phyloP scores from a whole-genome alignment of 2,797 vertebrate genomes.

The Tolypeutes matacus region DNA sequence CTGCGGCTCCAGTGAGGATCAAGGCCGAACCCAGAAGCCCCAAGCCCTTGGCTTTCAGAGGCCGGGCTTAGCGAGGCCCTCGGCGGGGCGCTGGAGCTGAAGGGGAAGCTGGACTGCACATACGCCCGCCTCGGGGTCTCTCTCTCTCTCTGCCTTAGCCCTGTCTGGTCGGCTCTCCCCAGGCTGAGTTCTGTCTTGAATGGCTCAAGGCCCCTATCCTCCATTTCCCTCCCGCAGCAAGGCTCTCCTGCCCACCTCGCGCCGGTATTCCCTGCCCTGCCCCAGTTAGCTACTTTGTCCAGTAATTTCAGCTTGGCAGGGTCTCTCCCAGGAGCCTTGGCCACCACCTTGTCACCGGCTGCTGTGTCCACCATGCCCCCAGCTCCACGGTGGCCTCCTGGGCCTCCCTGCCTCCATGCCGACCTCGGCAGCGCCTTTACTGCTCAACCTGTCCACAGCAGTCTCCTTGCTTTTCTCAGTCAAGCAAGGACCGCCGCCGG shows the following conservation, averaged over 20 bases:
- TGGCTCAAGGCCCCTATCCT: conserved; percentile 85
- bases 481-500: conserved; percentile 89
- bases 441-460: conserved; percentile 93
- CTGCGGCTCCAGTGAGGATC: conserved; percentile 82
- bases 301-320: conserved; percentile 89
- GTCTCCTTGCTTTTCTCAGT: conserved; percentile 93
- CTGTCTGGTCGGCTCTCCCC: conserved; percentile 91
- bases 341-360: conserved; percentile 86
- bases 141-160: conserved; percentile 91
- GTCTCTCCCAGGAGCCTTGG: conserved; percentile 85
- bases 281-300: conserved; percentile 91
- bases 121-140: conserved; percentile 93
- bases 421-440: conserved; percentile 86
- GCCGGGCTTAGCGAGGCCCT: conserved; percentile 92
- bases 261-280: conserved; percentile 92
- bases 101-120: conserved; percentile 90
- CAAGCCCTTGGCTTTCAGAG: conserved; percentile 95
- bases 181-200: conserved; percentile 87
- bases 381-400: conserved; percentile 86
- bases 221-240: conserved; percentile 89
- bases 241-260: conserved; percentile 88
- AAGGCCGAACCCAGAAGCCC: conserved; percentile 92
- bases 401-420: conserved; percentile 89
- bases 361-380: conserved; percentile 83
- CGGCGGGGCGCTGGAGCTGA: conserved; percentile 89